Conservation (phyloP, 2,888 invertebrate genomes). For the Drosophila atroscutellata region DNA sequence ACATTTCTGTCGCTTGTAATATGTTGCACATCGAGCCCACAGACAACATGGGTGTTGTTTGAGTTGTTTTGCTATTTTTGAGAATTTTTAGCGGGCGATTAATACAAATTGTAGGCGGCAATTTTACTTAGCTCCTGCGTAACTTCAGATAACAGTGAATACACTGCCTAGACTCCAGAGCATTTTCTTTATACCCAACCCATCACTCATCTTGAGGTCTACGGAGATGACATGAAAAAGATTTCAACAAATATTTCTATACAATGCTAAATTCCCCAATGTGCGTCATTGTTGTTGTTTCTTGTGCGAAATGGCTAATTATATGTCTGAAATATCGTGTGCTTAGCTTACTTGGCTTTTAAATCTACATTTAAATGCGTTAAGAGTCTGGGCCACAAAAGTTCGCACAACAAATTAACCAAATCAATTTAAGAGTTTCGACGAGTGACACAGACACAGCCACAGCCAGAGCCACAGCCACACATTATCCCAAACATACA, state of each 20-base stretch:
- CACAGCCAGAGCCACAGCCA: slow-evolving; percentile 17
- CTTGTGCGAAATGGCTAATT: slow-evolving; percentile 31
- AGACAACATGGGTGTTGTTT: neutral
- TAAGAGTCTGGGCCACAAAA: slow-evolving; percentile 33
- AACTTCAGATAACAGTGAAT: slow-evolving; percentile 5
- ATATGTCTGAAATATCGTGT: slow-evolving; percentile 23
- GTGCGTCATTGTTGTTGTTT: slow-evolving; percentile 15
- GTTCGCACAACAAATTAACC: slow-evolving; percentile 60
- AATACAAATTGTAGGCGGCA: neutral
- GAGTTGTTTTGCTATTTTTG: neutral
- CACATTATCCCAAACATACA: slow-evolving; percentile 13
- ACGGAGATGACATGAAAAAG: slow-evolving; percentile 1
- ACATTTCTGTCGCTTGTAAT: slow-evolving; percentile 9
- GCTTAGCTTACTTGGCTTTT: slow-evolving; percentile 15
- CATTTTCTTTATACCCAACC: neutral
- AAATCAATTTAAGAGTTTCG: slow-evolving; percentile 64
- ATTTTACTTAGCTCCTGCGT: slow-evolving; percentile 1
- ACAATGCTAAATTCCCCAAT: slow-evolving; percentile 12
- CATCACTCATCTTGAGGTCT: slow-evolving; percentile 1
- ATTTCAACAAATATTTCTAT: neutral
- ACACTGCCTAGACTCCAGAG: neutral
- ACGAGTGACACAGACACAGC: slow-evolving; percentile 16
- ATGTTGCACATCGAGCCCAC: slow-evolving; percentile 18
- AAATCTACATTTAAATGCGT: slow-evolving; percentile 45
- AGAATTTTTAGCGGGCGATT: neutral